Base-by-base conservation (phyloP, 2,797 vertebrate genomes). In the Chelonia mydas region DNA sequence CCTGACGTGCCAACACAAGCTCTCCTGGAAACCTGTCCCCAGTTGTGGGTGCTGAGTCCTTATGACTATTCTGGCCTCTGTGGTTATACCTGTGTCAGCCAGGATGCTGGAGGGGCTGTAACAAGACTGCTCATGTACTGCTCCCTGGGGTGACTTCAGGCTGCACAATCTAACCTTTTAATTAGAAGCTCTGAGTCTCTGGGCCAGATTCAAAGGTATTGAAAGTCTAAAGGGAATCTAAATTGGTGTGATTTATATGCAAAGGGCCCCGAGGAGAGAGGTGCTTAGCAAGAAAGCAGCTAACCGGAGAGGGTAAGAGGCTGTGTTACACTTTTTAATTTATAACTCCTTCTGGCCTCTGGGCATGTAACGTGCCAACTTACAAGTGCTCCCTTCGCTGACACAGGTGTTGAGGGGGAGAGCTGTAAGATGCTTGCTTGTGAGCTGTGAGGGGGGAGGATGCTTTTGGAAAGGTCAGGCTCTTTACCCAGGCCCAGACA, bases 351-450 rank as follows among this genome's bases (percentile, higher is more conserved):
- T 21, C n/a, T 47, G 25, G 23, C 41, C 37, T 25, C 37, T 77
- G 27, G 45, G 74, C 45, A 47, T 77, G 41, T 28, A 77, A 49
- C 27, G 9, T 47, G 25, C 12, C 27, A 28, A 6, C 12, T 77
- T 16, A 15, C 74, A 57, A 1, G 1, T 33, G 37, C 28, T 2
- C 1, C 83, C 81, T 28, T 2, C 11, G 0, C 0, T 0, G 0
- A 1, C 0, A 0, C 2, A 8, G 0, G 2, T 9, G 47, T 50
- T 49, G 37, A 4, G 1, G 49, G 53, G 41, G 41, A 41, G 41
- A 41, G 41, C 41, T 41, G 41, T 41, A 41, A 41, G 41, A 41
- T 41, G 41, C 41, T 41, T 41, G 41, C 41, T 41, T 41, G 41
- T 41, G 41, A 41, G 41, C 41, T 41, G 41, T 41, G 41, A 41